Conservation (phyloP, 2,113 vertebrate genomes). For the Cervus canadensis region DNA sequence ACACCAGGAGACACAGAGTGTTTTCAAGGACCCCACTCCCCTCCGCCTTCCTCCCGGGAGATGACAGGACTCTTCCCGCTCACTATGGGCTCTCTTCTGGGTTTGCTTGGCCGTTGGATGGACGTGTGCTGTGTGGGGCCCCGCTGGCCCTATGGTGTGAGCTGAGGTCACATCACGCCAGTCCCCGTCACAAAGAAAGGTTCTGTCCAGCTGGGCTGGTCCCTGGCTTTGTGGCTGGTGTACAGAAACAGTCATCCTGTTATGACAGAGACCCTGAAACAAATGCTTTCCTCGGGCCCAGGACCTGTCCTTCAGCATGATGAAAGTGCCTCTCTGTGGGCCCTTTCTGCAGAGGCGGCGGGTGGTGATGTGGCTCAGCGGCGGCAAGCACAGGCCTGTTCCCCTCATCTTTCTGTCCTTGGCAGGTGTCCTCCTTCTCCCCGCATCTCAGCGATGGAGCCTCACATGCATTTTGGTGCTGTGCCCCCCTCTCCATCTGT, state of each 20-base stretch:
- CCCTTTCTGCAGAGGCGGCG: not conserved
- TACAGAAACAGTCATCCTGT: not conserved
- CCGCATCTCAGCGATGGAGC: fast-evolving
- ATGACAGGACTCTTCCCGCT: not conserved
- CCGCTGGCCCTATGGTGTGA: not conserved
- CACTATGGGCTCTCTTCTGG: not conserved
- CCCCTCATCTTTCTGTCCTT: fast-evolving
- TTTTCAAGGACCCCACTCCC: not conserved
- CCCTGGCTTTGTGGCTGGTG: not conserved
- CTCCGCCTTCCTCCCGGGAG: not conserved
- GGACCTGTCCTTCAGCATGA: not conserved
- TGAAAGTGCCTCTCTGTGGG: conserved; percentile 21
- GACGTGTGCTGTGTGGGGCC: not conserved
- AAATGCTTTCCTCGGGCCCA: not conserved
- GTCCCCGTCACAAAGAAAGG: conserved; percentile 28
- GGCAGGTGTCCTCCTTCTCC: fast-evolving
- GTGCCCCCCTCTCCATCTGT: not conserved
- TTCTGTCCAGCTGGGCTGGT: not conserved
- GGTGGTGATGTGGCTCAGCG: not conserved
- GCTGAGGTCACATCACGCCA: conserved; percentile 1
- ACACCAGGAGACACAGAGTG: not conserved
- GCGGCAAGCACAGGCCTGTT: not conserved
- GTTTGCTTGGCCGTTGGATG: not conserved
- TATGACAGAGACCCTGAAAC: not conserved
- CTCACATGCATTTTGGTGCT: not conserved